Conservation (phyloP, 1,140 invertebrate species). For the Heliconius melpomene region DNA sequence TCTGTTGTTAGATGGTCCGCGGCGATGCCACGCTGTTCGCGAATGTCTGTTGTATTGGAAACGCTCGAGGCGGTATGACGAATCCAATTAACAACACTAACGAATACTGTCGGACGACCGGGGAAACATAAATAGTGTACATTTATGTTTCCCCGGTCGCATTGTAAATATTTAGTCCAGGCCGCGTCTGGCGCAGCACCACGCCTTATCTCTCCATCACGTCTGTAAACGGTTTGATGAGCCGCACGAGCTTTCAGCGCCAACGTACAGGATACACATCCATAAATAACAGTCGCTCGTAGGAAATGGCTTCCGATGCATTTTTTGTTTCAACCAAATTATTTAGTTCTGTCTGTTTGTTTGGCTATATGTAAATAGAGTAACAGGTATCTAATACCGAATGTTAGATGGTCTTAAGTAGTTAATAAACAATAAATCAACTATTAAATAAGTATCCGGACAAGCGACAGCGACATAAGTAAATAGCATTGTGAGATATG, state of each 20-base stretch:
- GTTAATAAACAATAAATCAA: slow-evolving; percentile 33
- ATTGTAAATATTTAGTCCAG: slow-evolving; percentile 77
- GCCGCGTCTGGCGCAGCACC: slow-evolving; percentile 67
- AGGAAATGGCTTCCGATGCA: slow-evolving; percentile 56
- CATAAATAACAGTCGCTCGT: slow-evolving; percentile 63
- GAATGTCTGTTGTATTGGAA: slow-evolving; percentile 27
- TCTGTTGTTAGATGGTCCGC: slow-evolving; percentile 18
- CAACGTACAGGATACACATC: slow-evolving; percentile 63
- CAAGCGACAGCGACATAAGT: slow-evolving; percentile 11
- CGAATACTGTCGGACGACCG: slow-evolving; percentile 68
- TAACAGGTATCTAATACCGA: slow-evolving; percentile 40
- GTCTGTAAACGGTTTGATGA: slow-evolving; percentile 63
- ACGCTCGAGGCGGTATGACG: slow-evolving; percentile 64
- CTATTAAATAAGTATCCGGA: slow-evolving; percentile 23
- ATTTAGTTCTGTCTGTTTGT: slow-evolving; percentile 52
- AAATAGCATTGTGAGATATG: slow-evolving; percentile 40
- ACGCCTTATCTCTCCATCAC: slow-evolving; percentile 71
- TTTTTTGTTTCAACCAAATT: slow-evolving; percentile 41
- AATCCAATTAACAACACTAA: slow-evolving; percentile 74
- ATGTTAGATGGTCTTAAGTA: slow-evolving; percentile 26
- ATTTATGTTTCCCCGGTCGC: slow-evolving; percentile 76
- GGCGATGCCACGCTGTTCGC: slow-evolving; percentile 27
- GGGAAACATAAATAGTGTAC: too few species aligned
- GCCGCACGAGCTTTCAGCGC: slow-evolving; percentile 46
- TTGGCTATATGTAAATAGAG: slow-evolving; percentile 24